Evolutionary conservation across 2,797 vertebrate genomes (phyloP), one percentile per base, ranked within the genome.

Genomic region (Poeciliopsis presidionis): DNA sequence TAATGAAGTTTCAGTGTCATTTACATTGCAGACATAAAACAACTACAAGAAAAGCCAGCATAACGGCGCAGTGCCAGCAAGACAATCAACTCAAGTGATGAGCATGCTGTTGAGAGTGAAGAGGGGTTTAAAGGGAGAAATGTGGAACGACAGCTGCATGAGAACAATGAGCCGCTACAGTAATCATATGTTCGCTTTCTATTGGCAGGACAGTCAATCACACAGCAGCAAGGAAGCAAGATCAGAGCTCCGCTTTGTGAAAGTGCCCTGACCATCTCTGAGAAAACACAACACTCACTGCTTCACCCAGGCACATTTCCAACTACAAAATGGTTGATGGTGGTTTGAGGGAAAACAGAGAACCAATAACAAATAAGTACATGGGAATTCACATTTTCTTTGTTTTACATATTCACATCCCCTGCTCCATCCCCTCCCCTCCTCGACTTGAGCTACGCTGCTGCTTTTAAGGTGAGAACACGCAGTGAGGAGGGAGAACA

Each of bases 341-440:
- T 93, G 92, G 93, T 94, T 93, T 90, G 91, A 94, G 93, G 93
- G 92, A 91, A 94, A 93, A 93, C 81, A 90, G 81, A 89, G 88
- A 92, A 86, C 90, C 91, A 91, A 93, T 93, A 94, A 94, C 91
- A 94, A 94, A 93, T 91, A 93, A 92, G 89, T 94, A 92, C 91
- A 93, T 89, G 93, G 94, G 93, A 95, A 95, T 95, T 92, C 93
- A 92, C 89, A 90, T 94, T 89, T 77, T 92, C 92, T 93, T 92
- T 92, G 92, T 91, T 94, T 95, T 94, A 94, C 94, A 95, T 95
- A 95, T 94, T 93, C 91, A 92, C 93, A 92, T 87, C 73, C 41
- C 41, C 81, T 76, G 81, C 79, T 87, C 78, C 93, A 92, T 87
- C 73, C 28, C 41, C 81, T 78, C 83, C 79, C 87, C 78, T 77